Base-by-base conservation (phyloP, 1,140 invertebrate genomes). In the Lucilia sericata region DNA sequence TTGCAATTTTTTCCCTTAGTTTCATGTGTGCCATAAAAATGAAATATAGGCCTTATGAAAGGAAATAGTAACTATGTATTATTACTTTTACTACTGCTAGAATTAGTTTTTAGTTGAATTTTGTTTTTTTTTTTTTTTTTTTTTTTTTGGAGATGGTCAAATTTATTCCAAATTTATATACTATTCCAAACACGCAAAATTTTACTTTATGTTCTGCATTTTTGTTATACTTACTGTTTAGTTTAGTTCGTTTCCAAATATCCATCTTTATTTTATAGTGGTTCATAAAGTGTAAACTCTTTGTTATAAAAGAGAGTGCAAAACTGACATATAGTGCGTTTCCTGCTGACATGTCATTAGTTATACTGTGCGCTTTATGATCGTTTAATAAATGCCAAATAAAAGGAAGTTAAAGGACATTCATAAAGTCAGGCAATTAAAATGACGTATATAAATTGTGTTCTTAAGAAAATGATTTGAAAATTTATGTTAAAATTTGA, bases 41-140 rank as follows among this genome's bases (percentile, higher is more conserved):
- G 65, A 70, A 70, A 70, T 70, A 70, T 70, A 70, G n/a, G 65
- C 65, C 65, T 21, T 70, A 70, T 70, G 21, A 70, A 70, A 70
- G 65, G 65, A 70, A 70, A 70, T 25, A 70, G 65, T 70, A 70
- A 70, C 65, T 19, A 70, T 19, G 17, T 70, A 70, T 70, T 70
- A 70, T 70, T 70, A 70, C 65, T 70, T 70, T 70, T 70, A 70
- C 65, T 70, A 25, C 65, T 70, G 65, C 4, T 70, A 25, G 65
- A 7, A 21, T 21, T 70, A 21, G 19, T 70, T 70, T 70, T 70
- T 70, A 9, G 25, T 30, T 30, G 25, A 30, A 30, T 30, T 30
- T 30, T 3, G 25, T 30, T 30, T 30, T 3, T 30, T 30, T 30
- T 30, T 30, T 30, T n/a, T n/a, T n/a, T n/a, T n/a, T 70, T 9